Base-by-base conservation (phyloP, 2,113 vertebrate species). In the Dendropsophus ebraccatus region DNA sequence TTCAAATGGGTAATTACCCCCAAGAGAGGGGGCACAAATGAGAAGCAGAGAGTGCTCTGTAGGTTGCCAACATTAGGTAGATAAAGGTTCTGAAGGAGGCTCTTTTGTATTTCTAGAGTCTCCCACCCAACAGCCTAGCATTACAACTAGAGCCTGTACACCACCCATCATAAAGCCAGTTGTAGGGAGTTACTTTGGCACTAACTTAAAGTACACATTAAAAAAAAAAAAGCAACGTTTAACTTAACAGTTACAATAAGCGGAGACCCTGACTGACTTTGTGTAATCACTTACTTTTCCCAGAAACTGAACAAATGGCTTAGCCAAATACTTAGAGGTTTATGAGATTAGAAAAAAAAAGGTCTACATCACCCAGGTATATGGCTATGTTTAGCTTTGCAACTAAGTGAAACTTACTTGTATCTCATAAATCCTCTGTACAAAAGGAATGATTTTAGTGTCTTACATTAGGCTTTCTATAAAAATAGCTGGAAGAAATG, bases 91-190 rank as follows among this genome's bases (percentile, higher is more conserved):
- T 41, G 32, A 41, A 30, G 32, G n/a, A 30, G 32, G n/a, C 45
- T 21, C 69, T 54, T 54, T 54, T 77, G 25, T 77, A 30, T 77
- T 32, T 54, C 78, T 81, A 8, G 62, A 81, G 37, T n/a, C n/a
- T 81, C 52, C 56, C 78, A 62, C 37, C 77, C 13, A 21, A 56
- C 4, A 37, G 30, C 25, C 56, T 58, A 14, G 8, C 5, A 37
- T 23, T n/a, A 13, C 32, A 58, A 62, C 17, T 45, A 81, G 23
- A 10, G 19, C 10, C 6, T 62, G 9, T 16, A 45, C 23, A 70
- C 35, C 32, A 70, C 67, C 32, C 67, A 37, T 2, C 28, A 23
- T 2, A 70, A 11, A 41, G 30, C 7, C 30, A 69, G 32, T 19
- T 35, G 35, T 69, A 62, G 16, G 65, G 30, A 69, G 14, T 35